These are phyloP conservation scores for Hylaea fasciaria DNA, from an alignment of 2,888 invertebrate genomes.

Conservation along the genomic window DNA sequence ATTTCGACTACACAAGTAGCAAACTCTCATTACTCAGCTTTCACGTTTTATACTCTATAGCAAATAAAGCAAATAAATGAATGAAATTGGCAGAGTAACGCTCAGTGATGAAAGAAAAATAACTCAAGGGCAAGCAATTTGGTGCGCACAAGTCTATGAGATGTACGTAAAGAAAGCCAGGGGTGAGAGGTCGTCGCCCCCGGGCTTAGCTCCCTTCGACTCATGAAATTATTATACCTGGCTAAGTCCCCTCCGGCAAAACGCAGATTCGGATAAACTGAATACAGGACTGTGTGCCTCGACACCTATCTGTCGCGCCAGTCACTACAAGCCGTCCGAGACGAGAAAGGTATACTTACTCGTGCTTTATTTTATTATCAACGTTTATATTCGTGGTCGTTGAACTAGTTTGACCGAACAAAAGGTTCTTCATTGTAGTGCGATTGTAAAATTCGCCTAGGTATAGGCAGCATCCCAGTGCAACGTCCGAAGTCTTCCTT, in stretches of 20 bases:
- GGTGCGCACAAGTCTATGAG: slow-evolving; percentile 55
- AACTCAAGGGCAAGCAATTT: slow-evolving; percentile 53
- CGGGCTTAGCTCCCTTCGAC: slow-evolving; percentile 59
- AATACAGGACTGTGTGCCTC: slow-evolving; percentile 21
- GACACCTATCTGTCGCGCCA: background rate
- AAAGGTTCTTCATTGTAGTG: background rate
- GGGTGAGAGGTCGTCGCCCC: slow-evolving; percentile 76
- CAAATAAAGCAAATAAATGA: no score
- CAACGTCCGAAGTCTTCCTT: slow-evolving; percentile 63
- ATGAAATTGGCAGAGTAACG: no score
- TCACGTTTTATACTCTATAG: slow-evolving; percentile 15
- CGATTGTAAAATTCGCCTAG: background rate
- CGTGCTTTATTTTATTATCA: background rate
- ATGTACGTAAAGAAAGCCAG: slow-evolving; percentile 67
- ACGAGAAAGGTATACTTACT: background rate
- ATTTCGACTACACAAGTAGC: slow-evolving; percentile 11
- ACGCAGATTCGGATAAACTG: slow-evolving; percentile 44
- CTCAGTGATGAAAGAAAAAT: slow-evolving; percentile 31
- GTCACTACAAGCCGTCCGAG: background rate
- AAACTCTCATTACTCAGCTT: slow-evolving; percentile 7
- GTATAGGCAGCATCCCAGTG: slow-evolving; percentile 40
- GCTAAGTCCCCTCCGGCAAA: slow-evolving; percentile 44
- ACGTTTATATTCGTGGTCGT: no score
- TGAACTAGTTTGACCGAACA: no score
- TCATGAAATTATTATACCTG: slow-evolving; percentile 62